Evolutionary conservation across 2,797 vertebrate genomes (phyloP).

Genomic region (Aulostomus chinensis): DNA sequence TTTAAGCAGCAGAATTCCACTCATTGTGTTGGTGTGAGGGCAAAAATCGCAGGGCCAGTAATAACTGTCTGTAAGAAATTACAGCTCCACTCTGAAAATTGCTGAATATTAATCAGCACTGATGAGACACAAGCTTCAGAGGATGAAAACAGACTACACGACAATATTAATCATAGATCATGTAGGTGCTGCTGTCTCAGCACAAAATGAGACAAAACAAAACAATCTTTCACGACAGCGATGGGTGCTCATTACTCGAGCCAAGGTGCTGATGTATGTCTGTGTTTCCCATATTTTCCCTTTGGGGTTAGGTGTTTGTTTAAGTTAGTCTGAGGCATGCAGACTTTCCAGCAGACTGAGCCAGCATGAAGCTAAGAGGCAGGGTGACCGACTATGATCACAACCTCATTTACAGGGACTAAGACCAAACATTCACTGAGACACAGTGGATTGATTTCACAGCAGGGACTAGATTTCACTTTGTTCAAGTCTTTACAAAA

Average conservation of each 20-base stretch:
- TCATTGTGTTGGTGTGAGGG: background rate
- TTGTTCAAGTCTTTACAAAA: conserved; percentile 11
- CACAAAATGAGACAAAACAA: conserved; percentile 33
- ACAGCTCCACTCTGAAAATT: conserved; percentile 30
- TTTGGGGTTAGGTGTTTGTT: conserved; percentile 67
- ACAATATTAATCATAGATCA: conserved; percentile 44
- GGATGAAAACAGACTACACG: conserved; percentile 22
- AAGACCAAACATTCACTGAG: conserved; percentile 37
- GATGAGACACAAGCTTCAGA: conserved; percentile 16
- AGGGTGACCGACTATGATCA: conserved; percentile 19
- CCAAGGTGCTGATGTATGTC: conserved; percentile 43
- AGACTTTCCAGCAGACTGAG: conserved; percentile 63
- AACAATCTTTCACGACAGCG: conserved; percentile 27
- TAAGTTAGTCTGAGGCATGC: conserved; percentile 49
- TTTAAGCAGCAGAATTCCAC: background rate
- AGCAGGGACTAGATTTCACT: conserved; percentile 4
- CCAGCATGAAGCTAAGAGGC: conserved; percentile 48
- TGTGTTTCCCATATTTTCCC: conserved; percentile 42
- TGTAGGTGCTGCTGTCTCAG: conserved; percentile 39
- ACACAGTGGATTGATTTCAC: conserved; percentile 8
- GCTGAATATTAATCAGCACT: conserved; percentile 35
- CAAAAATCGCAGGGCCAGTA: conserved; percentile 21
- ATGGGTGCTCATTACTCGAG: conserved; percentile 38
- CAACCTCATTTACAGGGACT: conserved; percentile 25
- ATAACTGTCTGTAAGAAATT: conserved; percentile 24